Evolutionary conservation across 2,113 vertebrate genomes (phyloP).

Genomic region (Conger conger): DNA sequence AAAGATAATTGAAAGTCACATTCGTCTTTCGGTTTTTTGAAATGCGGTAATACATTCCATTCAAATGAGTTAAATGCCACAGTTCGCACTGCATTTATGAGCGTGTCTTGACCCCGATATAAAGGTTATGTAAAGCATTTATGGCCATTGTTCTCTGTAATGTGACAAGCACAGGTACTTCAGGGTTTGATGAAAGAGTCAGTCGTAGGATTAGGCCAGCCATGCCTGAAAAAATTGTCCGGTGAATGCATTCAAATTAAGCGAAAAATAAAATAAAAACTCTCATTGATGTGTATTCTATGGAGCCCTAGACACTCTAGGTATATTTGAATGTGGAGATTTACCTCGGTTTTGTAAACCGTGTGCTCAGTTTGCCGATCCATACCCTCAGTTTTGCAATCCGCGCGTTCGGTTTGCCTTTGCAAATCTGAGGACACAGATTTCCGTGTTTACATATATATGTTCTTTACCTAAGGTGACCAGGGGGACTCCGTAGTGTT

Average conservation of each 20-base stretch:
- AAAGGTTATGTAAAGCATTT: conserved; percentile 1
- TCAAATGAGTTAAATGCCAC: not conserved
- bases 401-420: no score
- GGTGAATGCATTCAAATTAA: not conserved
- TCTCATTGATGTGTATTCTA: not conserved
- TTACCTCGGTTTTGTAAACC: no score
- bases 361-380: no score
- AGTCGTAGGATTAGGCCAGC: not conserved
- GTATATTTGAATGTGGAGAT: no score
- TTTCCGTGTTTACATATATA: no score
- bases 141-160: not conserved
- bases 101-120: not conserved
- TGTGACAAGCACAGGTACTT: not conserved
- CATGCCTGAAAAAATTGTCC: not conserved
- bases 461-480: no score
- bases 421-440: no score
- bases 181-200: not conserved
- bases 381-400: no score
- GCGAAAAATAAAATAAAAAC: not conserved
- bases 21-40: not conserved
- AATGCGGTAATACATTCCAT: not conserved
- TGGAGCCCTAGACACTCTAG: no score
- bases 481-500: no score
- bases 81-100: not conserved
- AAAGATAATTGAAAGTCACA: not conserved